A percentile compares a stretch with the other conserved stretches of the same genome.
Evolutionary conservation across 2,113 vertebrate genomes (phyloP).

Genomic region (Verasper variegatus): DNA sequence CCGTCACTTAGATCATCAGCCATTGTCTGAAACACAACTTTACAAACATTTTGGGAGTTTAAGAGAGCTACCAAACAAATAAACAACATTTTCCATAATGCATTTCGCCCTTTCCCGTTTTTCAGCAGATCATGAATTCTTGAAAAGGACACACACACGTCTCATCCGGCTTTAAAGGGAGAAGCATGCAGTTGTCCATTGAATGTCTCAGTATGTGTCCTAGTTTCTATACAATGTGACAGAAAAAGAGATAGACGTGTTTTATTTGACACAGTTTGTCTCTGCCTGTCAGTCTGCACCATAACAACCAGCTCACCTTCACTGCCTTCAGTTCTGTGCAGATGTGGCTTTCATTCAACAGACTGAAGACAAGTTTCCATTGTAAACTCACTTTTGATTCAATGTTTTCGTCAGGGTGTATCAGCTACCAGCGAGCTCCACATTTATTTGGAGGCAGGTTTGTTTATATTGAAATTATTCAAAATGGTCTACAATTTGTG

Average conservation of each 20-base stretch:
- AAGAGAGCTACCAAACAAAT: too few relatives aligned
- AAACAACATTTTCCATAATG: too few relatives aligned
- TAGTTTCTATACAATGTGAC: conserved; percentile 11
- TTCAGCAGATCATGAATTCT: too few relatives aligned
- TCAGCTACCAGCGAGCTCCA: conserved; percentile 37
- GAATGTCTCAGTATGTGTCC: conserved; percentile 18
- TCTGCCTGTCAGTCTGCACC: conserved; percentile 30
- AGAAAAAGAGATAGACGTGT: conserved; percentile 15
- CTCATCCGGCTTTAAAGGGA: too few relatives aligned
- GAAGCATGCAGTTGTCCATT: not conserved
- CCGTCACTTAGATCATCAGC: too few relatives aligned
- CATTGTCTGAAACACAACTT: too few relatives aligned
- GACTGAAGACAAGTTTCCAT: conserved; percentile 48
- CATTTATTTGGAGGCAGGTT: conserved; percentile 56
- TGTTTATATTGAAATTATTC: conserved; percentile 55
- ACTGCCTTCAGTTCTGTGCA: conserved; percentile 36
- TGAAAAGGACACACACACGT: too few relatives aligned
- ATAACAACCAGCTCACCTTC: conserved; percentile 26
- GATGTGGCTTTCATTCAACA: conserved; percentile 59
- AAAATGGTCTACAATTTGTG: conserved; percentile 58
- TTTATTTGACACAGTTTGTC: conserved; percentile 21
- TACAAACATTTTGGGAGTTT: too few relatives aligned
- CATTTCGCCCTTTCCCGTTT: too few relatives aligned
- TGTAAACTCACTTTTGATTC: conserved; percentile 61
- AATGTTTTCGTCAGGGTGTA: conserved; percentile 48